Base-by-base conservation (phyloP, 2,797 vertebrate genomes). In the Scyliorhinus canicula region DNA sequence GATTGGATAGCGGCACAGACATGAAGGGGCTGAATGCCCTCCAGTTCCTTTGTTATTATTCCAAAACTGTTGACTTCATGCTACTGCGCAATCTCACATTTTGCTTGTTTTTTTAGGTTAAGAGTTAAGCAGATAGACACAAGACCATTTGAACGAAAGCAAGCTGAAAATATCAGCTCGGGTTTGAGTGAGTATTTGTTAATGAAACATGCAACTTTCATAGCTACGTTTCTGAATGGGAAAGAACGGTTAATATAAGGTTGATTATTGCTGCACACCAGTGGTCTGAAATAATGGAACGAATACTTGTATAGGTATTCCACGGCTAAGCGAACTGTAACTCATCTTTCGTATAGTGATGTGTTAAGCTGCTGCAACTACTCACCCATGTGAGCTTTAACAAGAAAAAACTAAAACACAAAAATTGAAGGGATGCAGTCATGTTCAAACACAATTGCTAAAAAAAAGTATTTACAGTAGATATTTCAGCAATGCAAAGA, bases 81-180 rank as follows among this genome's bases (percentile, higher is more conserved):
- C 95, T 84, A n/a, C 95, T 95, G 95, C 63, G 95, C 21, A 93
- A 77, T 93, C 93, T 82, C 95, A 90, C 93, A 82, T 96, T 96
- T 95, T 65, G 95, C 69, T 47, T 96, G 88, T 95, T 55, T 96
- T n/a, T 84, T 52, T 96, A 98, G 98, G 95, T 40, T 96, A 3
- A 60, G 69, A 0, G 97, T 97, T 95, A 96, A 12, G n/a, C 74
- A 95, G 65, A 86, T 79, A 0, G 96, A 95, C 0, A 57, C 95
- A 0, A 47, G 96, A 1, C 95, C 95, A 0, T 95, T 98, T 74
- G 93, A 85, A 1, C 95, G 96, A 28, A 96, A 96, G 0, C 0
- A 52, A 0, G 96, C 98, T 5, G 96, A 97, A 86, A 90, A 95
- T 3, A 97, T 98, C 0, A 96, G 96, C 0, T 91, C 95, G 0